A percentile compares a stretch with the other conserved stretches of the same genome.
phyloP scores from a whole-genome alignment of 2,888 invertebrate genomes.

The Drosophila anomelani region DNA sequence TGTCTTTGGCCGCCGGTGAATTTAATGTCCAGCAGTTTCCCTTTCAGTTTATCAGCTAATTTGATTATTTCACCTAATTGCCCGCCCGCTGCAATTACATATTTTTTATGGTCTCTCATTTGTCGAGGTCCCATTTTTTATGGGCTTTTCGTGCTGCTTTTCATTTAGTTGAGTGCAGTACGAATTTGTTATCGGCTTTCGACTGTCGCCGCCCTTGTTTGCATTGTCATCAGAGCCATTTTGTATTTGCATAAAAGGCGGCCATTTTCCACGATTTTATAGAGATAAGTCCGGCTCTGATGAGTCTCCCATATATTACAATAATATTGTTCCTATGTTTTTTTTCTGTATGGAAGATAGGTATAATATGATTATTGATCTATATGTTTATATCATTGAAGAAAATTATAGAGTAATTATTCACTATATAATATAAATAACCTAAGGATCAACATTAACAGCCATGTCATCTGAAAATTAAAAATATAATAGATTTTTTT shows the following conservation, averaged over 20 bases:
- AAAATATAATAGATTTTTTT: too few species aligned
- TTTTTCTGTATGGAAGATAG: neutral
- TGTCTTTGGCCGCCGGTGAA: conserved; percentile 46
- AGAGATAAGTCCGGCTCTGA: conserved; percentile 5
- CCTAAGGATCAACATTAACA: too few species aligned
- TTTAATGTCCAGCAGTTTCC: conserved; percentile 38
- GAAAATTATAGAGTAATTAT: too few species aligned
- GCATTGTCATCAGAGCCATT: conserved; percentile 72
- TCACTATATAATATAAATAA: too few species aligned
- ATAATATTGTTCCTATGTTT: neutral
- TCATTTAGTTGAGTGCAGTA: conserved; percentile 60
- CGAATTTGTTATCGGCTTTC: conserved; percentile 43
- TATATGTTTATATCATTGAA: too few species aligned
- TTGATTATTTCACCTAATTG: conserved; percentile 68
- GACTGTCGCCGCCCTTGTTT: conserved; percentile 66
- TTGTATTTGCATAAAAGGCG: conserved; percentile 45
- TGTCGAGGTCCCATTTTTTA: conserved; percentile 34
- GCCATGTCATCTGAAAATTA: too few species aligned
- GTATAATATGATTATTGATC: too few species aligned
- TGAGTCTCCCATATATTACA: neutral
- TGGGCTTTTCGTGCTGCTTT: conserved; percentile 55
- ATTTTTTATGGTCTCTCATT: conserved; percentile 49
- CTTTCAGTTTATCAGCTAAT: conserved; percentile 62
- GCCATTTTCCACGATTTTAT: conserved; percentile 31
- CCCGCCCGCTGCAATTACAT: conserved; percentile 46